A percentile compares a stretch with the other conserved stretches of the same genome.
Conservation (phyloP, 2,797 vertebrate genomes). For the Danio choprae region DNA sequence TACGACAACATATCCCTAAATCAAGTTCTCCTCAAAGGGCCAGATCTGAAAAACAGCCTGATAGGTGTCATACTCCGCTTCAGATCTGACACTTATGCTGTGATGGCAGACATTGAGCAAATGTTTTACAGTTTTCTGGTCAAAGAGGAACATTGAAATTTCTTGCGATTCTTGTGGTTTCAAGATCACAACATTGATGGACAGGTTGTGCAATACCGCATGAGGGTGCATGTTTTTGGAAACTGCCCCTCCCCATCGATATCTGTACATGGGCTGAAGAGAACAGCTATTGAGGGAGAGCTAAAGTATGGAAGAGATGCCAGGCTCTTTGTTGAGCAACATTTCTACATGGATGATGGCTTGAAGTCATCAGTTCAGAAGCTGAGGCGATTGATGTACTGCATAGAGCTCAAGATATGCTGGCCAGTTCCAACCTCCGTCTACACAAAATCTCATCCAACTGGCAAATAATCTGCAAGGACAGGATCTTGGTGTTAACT, state of each 20-base stretch:
- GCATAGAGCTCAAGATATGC: constrained; percentile 9
- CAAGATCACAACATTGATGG: constrained; percentile 1
- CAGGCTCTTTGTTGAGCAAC: too few relatives aligned
- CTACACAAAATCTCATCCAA: constrained; percentile 38
- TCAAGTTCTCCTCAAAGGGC: too few relatives aligned
- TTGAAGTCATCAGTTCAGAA: too few relatives aligned
- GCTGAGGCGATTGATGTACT: background rate
- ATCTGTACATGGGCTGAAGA: constrained; percentile 11
- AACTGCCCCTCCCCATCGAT: constrained; percentile 28
- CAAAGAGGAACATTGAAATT: constrained; percentile 28
- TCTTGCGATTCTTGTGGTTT: constrained; percentile 32
- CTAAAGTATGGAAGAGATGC: too few relatives aligned
- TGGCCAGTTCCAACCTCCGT: constrained; percentile 22
- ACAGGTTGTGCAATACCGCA: background rate
- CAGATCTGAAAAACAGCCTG: too few relatives aligned
- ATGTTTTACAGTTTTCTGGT: constrained; percentile 41
- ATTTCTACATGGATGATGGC: too few relatives aligned
- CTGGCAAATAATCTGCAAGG: background rate
- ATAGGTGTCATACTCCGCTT: too few relatives aligned
- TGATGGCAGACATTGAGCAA: constrained; percentile 31
- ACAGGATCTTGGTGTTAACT: background rate
- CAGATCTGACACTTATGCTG: constrained; percentile 1
- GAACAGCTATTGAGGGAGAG: too few relatives aligned
- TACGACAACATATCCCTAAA: too few relatives aligned
- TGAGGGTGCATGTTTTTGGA: constrained; percentile 31